A percentile compares a stretch with the other conserved stretches of the same genome.
phyloP scores from a whole-genome alignment of 2,797 vertebrate species.

The Otus scops region DNA sequence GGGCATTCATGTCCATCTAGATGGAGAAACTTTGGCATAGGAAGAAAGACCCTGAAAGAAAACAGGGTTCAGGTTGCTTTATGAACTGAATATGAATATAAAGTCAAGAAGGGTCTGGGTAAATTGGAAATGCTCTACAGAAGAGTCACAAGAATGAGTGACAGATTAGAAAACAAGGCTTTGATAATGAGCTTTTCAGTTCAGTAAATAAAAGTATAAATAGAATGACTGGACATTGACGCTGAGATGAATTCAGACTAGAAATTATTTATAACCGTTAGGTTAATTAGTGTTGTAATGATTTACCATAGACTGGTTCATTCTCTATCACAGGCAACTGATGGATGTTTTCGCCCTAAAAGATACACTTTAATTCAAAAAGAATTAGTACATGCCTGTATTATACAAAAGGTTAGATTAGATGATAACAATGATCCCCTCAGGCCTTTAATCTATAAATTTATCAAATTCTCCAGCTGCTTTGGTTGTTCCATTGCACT shows the following conservation, averaged over 20 bases:
- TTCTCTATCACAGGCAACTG: neutral
- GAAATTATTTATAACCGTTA: neutral
- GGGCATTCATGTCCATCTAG: neutral
- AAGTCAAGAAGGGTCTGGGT: neutral
- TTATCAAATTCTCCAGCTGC: neutral
- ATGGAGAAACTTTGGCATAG: neutral
- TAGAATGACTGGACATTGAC: neutral
- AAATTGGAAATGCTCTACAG: neutral
- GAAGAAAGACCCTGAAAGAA: neutral
- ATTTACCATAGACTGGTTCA: neutral
- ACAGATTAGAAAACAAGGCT: conserved; percentile 1
- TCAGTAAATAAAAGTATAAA: conserved; percentile 4
- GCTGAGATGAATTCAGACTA: neutral
- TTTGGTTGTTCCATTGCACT: neutral
- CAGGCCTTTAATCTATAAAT: conserved; percentile 3
- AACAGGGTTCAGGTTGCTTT: neutral
- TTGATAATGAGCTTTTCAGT: conserved; percentile 5
- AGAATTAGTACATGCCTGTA: neutral
- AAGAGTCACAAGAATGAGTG: neutral
- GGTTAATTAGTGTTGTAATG: conserved; percentile 13
- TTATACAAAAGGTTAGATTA: conserved; percentile 1
- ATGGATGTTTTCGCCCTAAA: neutral
- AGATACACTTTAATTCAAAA: conserved; percentile 18
- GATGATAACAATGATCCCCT: neutral
- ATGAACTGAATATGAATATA: neutral